phyloP scores from a whole-genome alignment of 2,888 invertebrate species.

The Agrochola lota region DNA sequence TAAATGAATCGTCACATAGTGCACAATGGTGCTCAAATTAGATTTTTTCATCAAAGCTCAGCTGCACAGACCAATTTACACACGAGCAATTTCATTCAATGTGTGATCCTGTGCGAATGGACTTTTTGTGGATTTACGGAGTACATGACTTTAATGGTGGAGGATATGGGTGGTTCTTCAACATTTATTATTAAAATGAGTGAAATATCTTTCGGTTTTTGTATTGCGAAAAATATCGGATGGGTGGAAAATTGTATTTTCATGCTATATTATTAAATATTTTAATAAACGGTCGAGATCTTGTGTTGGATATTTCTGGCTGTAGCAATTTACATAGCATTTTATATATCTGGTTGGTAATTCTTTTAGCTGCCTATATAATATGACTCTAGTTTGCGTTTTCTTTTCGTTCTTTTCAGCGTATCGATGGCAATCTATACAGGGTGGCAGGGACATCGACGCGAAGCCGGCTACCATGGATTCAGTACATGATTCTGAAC shows the following conservation, averaged over 20 bases:
- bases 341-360: too few species aligned
- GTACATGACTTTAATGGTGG: neutral
- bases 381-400: too few species aligned
- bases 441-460: too few species aligned
- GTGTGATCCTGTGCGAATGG: conserved; percentile 17
- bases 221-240: neutral
- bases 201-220: neutral
- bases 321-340: too few species aligned
- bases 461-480: too few species aligned
- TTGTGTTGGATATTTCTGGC: too few species aligned
- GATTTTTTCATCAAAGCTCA: conserved; percentile 22
- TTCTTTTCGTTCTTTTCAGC: neutral
- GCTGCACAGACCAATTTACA: conserved; percentile 12
- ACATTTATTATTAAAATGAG: neutral
- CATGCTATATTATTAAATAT: too few species aligned
- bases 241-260: too few species aligned
- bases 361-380: too few species aligned
- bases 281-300: too few species aligned
- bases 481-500: too few species aligned
- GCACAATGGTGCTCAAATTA: conserved; percentile 30
- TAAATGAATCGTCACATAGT: conserved; percentile 7
- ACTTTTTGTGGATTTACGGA: neutral
- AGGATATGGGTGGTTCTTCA: neutral
- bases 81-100: conserved; percentile 28
- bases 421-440: neutral